Conservation (phyloP, 2,113 vertebrate species). For the Myanophis thanlyinensis region DNA sequence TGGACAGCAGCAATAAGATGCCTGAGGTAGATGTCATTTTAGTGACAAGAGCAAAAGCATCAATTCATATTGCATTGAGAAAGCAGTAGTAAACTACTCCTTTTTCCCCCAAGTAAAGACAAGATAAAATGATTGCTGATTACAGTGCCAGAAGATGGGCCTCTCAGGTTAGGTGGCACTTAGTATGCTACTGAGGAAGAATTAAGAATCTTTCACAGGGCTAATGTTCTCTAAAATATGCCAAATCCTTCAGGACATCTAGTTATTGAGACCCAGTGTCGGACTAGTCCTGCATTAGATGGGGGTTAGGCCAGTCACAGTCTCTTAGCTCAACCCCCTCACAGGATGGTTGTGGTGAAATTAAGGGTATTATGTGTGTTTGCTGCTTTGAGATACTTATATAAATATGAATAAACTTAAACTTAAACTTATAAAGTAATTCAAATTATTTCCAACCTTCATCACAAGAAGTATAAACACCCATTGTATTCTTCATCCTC, state of each 20-base stretch:
- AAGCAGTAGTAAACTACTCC: not conserved
- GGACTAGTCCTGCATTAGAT: not conserved
- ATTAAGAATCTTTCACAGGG: not conserved
- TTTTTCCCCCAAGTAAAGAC: not conserved
- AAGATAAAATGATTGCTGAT: not conserved
- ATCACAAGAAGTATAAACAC: not conserved
- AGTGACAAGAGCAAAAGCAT: not conserved
- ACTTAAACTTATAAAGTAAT: no score
- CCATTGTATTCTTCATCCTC: no score
- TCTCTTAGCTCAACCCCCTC: not conserved
- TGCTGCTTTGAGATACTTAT: not conserved
- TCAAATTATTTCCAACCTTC: not conserved
- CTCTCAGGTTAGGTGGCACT: not conserved
- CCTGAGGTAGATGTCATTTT: not conserved
- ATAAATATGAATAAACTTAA: no score
- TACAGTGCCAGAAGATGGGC: not conserved
- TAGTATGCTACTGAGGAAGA: not conserved
- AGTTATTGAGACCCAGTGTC: not conserved
- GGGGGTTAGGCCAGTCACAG: not conserved
- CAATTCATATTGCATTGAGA: not conserved
- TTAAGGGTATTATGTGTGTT: not conserved
- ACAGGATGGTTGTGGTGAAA: not conserved
- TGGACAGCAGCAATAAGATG: not conserved
- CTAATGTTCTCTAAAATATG: not conserved
- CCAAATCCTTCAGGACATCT: not conserved